Evolutionary conservation across 2,797 vertebrate genomes (phyloP).

Genomic region (Saxicola maurus): DNA sequence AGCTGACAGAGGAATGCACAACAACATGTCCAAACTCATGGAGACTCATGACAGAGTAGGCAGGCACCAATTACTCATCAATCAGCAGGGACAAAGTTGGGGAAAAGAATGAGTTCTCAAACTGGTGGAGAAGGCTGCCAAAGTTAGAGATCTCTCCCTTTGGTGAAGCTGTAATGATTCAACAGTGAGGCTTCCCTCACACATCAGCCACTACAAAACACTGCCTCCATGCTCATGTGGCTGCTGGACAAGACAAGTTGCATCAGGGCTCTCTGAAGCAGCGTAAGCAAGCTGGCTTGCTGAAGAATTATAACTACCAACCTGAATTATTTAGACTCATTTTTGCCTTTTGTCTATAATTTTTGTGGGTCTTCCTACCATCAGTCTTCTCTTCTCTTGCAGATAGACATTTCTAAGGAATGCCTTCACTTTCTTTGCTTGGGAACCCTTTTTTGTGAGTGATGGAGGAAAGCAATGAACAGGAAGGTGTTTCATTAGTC

Average conservation of each 20-base stretch:
- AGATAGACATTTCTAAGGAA: neutral
- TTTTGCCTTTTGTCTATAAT: neutral
- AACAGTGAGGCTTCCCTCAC: neutral
- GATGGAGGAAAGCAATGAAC: neutral
- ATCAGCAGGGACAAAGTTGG: neutral
- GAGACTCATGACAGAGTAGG: conserved; percentile 30
- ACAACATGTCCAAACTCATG: neutral
- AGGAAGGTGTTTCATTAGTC: neutral
- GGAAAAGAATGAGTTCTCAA: neutral
- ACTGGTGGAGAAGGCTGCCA: neutral
- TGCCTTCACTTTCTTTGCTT: neutral
- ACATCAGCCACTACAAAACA: neutral
- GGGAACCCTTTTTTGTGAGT: neutral
- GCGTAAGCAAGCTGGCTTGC: neutral
- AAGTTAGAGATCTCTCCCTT: neutral
- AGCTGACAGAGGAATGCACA: neutral
- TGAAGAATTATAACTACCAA: neutral
- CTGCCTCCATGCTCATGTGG: neutral
- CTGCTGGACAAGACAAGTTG: neutral
- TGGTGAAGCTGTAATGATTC: neutral
- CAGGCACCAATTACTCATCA: conserved; percentile 44
- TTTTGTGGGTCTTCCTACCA: neutral
- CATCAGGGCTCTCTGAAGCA: neutral
- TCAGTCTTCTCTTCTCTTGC: neutral
- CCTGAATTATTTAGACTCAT: neutral